phyloP scores from a whole-genome alignment of 2,888 invertebrate genomes.

The Caenorhabditis doughertyi region DNA sequence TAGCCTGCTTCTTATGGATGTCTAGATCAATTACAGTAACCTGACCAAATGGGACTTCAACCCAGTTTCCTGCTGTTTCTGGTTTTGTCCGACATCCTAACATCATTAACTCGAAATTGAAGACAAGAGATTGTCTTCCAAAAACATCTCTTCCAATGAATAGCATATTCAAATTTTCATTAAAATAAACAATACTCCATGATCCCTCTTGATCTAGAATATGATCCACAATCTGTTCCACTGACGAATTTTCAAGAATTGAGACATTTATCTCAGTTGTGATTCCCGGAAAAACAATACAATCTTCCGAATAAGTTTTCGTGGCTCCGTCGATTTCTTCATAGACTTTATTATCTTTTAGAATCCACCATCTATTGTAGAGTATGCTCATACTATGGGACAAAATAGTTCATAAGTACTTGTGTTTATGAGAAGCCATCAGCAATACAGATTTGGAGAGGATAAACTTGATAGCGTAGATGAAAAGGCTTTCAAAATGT shows the following conservation, averaged over 20 bases:
- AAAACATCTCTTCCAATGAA: conserved; percentile 72
- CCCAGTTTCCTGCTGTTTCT: conserved; percentile 46
- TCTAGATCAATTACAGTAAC: conserved; percentile 43
- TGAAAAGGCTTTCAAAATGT: not conserved
- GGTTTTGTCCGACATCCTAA: conserved; percentile 43
- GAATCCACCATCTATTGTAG: conserved; percentile 47
- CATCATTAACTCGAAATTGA: conserved; percentile 3
- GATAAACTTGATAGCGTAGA: not conserved
- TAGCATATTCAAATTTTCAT: conserved; percentile 26
- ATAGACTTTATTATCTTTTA: conserved; percentile 7
- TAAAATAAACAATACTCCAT: conserved; percentile 54
- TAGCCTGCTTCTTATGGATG: not conserved
- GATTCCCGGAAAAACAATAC: conserved; percentile 31
- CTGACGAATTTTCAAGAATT: not conserved
- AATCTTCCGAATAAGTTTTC: conserved; percentile 11
- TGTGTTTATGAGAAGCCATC: no score
- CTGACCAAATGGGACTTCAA: conserved; percentile 68
- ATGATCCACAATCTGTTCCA: conserved; percentile 6
- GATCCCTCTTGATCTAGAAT: conserved; percentile 49
- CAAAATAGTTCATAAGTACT: not conserved
- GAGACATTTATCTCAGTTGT: conserved; percentile 12
- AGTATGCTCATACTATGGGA: conserved; percentile 37
- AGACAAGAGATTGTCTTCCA: conserved; percentile 69
- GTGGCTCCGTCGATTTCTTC: conserved; percentile 4
- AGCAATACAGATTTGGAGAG: not conserved